phyloP scores from a whole-genome alignment of 2,888 invertebrate species.

The Tetranychus truncatus region DNA sequence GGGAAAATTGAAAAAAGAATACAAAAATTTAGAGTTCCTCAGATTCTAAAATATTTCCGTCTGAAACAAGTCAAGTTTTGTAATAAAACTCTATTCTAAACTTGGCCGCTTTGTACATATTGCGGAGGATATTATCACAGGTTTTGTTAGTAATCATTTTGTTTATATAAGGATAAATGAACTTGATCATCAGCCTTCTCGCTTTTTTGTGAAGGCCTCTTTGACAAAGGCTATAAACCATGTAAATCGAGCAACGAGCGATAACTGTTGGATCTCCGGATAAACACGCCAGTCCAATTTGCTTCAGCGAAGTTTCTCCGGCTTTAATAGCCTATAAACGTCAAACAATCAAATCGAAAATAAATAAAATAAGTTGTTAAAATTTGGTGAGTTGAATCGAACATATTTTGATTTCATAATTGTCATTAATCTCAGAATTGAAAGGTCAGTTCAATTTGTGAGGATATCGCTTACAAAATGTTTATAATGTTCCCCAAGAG shows the following conservation, averaged over 20 bases:
- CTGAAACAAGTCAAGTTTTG: neutral
- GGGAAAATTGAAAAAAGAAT: too few relatives aligned
- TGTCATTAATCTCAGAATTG: too few relatives aligned
- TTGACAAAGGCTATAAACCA: conserved; percentile 71
- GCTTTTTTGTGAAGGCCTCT: conserved; percentile 37
- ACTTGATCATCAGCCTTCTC: conserved; percentile 20
- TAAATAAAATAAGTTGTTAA: neutral
- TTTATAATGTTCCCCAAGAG: conserved; percentile 63
- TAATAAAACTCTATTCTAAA: conserved; percentile 9
- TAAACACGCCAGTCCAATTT: conserved; percentile 57
- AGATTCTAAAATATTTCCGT: neutral
- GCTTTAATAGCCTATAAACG: conserved; percentile 57
- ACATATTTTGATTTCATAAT: neutral
- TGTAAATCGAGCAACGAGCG: conserved; percentile 64
- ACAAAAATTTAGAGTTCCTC: too few relatives aligned
- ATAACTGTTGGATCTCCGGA: conserved; percentile 63
- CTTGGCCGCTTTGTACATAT: conserved; percentile 19
- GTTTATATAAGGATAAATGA: conserved; percentile 14
- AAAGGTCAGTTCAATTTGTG: neutral
- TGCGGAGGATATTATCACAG: conserved; percentile 17
- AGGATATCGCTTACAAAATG: conserved; percentile 30
- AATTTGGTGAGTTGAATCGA: neutral
- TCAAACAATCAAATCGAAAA: conserved; percentile 20
- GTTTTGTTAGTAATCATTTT: conserved; percentile 10
- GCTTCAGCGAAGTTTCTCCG: conserved; percentile 63